Base-by-base conservation (phyloP, 2,888 invertebrate genomes). In the Melangyna quadrimaculata region DNA sequence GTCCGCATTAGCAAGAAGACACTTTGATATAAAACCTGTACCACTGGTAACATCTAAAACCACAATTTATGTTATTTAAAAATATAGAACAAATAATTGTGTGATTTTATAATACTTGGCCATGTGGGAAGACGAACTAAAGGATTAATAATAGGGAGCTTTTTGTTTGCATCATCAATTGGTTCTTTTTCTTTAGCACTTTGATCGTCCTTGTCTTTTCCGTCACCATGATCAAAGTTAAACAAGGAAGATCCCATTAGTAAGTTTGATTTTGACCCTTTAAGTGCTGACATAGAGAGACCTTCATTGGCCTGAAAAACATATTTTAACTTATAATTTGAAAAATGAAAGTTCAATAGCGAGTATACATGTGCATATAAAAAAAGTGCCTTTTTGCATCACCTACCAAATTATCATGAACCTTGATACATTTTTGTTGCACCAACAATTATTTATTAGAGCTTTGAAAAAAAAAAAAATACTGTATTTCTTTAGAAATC, bases 1-100 rank as follows among this genome's bases (percentile, higher is more conserved):
- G 91, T 99, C 98, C 4, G 98, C 98, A 91, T 99, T 99, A 63
- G 98, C 98, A 87, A 99, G 93, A 27, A 99, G 94, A 89, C 98
- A 98, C 93, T 98, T 98, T 89, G 98, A 98, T 89, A 99, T 98
- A 89, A 99, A 96, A 24, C 98, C 98, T 37, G 95, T 94, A 82
- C 95, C 95, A 88, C 95, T 94, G 8, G 95, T 87, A 0, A 90
- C 89, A 69, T 90, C 91, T 89, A 43, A 6, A 79, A 74, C 3
- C 12, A 37, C 7, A 35, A 45, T n/a, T 27, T 14, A 35, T 32
- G 27, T 17, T 55, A 45, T 5, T 55, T 75, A 19, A 7, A 17
- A 55, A 1, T n/a, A 9, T 1, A n/a, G 8, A 22, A 2, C 14
- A 22, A 48, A 24, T 24, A 4, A 1, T 2, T 17, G 32, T 12